Base-by-base conservation (phyloP, 2,797 vertebrate species). In the Lithobates sylvaticus region DNA sequence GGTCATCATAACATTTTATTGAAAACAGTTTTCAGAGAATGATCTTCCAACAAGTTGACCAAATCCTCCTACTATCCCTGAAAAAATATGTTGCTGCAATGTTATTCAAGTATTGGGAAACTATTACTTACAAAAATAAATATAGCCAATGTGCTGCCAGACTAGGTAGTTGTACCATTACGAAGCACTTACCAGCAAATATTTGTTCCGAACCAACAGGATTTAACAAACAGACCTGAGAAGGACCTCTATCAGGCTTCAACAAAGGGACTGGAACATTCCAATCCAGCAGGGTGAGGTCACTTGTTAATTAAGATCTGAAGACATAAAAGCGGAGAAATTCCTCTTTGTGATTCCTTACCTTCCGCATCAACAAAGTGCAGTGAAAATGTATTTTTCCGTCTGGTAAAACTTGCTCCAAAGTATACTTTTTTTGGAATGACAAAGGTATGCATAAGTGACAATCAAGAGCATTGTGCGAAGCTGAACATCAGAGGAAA, bases 261-360 rank as follows among this genome's bases (percentile, higher is more conserved):
- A 84, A 44, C 21, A 78, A 79, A 73, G 39, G 36, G 61, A 27
- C 61, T n/a, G 29, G 70, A 76, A 36, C n/a, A 79, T 87, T 87
- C 81, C 86, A 79, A 73, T 75, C 65, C 70, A 44, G 64, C 71
- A 47, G 81, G 81, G 74, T 84, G 86, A 87, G 86, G 71, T 84
- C 86, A 87, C 70, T 79, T 32, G 27, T 34, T 75, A 74, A 84
- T 87, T 76, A 87, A 69, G 81, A 47, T 64, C 76, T 70, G 64
- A 75, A 84, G 72, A 50, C 79, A 83, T 64, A 79, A 58, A 78
- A 10, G 67, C 70, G 8, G 26, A 61, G 34, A 78, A 68, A 79
- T 84, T 87, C 86, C 77, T 73, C 44, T 26, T 50, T 58, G 76
- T 34, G 64, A 80, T 34, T 75, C 47, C 15, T 64, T 26, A 47